Evolutionary conservation across 1,140 invertebrate genomes (phyloP), one percentile per base, ranked within the genome.

Genomic region (Archivesica marissinica): DNA sequence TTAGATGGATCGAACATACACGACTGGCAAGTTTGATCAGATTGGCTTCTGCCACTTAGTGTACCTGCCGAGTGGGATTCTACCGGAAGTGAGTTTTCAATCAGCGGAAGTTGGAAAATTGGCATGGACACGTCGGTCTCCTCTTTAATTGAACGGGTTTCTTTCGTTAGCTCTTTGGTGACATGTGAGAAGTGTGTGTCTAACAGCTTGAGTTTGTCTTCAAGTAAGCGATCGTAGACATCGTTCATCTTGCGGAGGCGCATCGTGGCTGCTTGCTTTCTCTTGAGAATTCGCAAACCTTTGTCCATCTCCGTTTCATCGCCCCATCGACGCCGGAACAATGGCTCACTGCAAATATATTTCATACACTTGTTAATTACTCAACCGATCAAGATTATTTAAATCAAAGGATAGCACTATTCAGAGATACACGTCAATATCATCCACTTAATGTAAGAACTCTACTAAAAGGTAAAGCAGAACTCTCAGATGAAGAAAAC

Each of bases 171-270:
- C 25, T 83, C 80, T 41, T 83, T 83, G 0, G 41, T 30, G 6
- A 74, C 68, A 25, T 75, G 47, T 41, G 39, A 41, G 20, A 83
- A 52, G 17, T 75, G 61, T 39, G 80, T 41, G 38, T 64, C 38
- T 15, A 83, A 41, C 1, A 64, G 15, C n/a, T 44, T 64, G 20
- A 85, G 68, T 41, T 78, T 78, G 7, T 52, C 59, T 25, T 56
- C 44, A 0, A 85, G 61, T 2, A 85, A 41, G 4, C 82, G 56
- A 15, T 68, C 74, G 39, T 68, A 52, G 9, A 85, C 74, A 23
- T 78, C 64, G 39, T 85, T 85, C 39, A 75, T 44, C 39, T 72
- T 77, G 15, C 80, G 79, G 7, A 76, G 74, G 1, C 81, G 64
- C 2, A 66, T 25, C 23, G 64, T 44, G 15, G 70, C 28, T 23